Conservation (phyloP, 2,797 vertebrate genomes). For the Atherinosoma microstoma region DNA sequence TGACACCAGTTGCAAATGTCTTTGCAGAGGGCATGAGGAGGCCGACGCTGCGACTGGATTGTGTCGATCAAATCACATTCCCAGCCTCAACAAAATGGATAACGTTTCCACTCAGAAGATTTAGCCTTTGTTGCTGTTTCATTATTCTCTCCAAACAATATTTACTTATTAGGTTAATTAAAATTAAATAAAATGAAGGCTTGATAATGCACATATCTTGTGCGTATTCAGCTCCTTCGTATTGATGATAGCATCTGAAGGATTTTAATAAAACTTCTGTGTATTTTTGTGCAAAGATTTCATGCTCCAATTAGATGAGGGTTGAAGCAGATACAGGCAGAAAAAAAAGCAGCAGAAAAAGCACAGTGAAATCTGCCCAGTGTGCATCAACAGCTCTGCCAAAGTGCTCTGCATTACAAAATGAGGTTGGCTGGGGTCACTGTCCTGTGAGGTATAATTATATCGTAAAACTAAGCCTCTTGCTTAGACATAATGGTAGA, state of each 20-base stretch:
- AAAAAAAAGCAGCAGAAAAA: conserved; percentile 48
- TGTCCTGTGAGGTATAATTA: conserved; percentile 81
- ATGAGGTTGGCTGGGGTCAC: conserved; percentile 67
- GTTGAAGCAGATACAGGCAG: conserved; percentile 44
- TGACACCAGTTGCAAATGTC: conserved; percentile 85
- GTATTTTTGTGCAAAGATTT: conserved; percentile 63
- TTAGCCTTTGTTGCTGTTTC: conserved; percentile 31
- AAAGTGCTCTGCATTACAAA: conserved; percentile 67
- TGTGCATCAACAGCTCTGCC: conserved; percentile 52
- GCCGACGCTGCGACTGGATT: conserved; percentile 77
- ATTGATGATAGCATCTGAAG: conserved; percentile 65
- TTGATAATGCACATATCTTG: conserved; percentile 10
- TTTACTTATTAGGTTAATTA: background rate
- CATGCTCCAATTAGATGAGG: conserved; percentile 66
- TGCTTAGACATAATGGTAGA: conserved; percentile 73
- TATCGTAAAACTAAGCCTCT: conserved; percentile 78
- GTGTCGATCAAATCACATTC: conserved; percentile 78
- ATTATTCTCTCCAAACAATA: conserved; percentile 25
- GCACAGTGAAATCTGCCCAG: conserved; percentile 61
- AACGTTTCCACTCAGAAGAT: conserved; percentile 52
- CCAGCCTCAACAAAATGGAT: conserved; percentile 68
- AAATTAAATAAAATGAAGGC: background rate
- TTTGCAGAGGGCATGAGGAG: conserved; percentile 75
- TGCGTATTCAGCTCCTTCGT: conserved; percentile 44
- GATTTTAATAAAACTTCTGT: conserved; percentile 60